Conservation (phyloP, 2,888 invertebrate genomes). For the Galerucella pusilla region DNA sequence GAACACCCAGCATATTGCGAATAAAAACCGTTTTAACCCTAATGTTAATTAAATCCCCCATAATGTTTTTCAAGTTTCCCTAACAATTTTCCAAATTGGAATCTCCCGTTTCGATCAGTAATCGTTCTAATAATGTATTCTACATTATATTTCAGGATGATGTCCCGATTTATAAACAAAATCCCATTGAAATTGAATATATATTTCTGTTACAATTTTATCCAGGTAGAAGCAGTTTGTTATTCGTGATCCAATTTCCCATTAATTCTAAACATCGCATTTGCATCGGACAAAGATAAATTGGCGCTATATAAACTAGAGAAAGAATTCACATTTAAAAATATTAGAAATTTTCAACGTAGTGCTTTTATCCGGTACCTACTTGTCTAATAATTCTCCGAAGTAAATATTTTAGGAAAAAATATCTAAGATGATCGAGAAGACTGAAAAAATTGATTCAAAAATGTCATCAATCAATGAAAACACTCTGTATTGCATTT, state of each 20-base stretch:
- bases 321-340: neutral
- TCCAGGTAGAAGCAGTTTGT: neutral
- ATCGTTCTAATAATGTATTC: neutral
- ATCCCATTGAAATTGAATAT: neutral
- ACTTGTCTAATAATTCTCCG: no score
- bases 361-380: neutral
- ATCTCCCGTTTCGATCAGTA: neutral
- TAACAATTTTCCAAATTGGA: neutral
- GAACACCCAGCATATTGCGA: no score
- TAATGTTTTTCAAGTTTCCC: no score
- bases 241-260: neutral
- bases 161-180: neutral
- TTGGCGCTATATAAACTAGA: neutral
- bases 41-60: no score
- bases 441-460: no score
- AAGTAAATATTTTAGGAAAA: no score
- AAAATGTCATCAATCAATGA: no score
- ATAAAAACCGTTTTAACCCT: no score
- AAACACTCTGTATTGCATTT: neutral
- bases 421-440: no score
- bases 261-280: constrained; percentile 4
- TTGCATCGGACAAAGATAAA: constrained; percentile 1
- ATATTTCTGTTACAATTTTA: neutral
- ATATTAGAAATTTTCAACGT: neutral
- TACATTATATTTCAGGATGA: neutral